Percentiles rank a stretch among this genome's conserved stretches.
phyloP scores from a whole-genome alignment of 2,113 vertebrate species.

The Erpornis zantholeuca region DNA sequence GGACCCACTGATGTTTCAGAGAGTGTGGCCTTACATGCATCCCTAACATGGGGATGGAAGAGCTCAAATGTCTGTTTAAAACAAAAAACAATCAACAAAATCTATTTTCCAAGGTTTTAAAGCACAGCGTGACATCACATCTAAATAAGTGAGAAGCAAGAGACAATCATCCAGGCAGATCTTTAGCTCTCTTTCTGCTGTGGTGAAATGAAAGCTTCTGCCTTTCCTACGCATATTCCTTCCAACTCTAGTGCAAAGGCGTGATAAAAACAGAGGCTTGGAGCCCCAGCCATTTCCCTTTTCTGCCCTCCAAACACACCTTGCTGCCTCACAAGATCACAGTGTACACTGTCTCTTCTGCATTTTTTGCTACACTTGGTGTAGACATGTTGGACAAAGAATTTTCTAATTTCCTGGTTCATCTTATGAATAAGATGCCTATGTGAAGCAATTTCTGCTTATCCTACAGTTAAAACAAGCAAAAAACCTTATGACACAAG shows the following conservation, averaged over 20 bases:
- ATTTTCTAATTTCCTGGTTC: neutral
- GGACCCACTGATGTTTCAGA: neutral
- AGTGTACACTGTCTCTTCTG: rapidly evolving
- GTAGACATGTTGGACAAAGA: neutral
- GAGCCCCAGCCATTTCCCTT: neutral
- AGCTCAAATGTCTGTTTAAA: neutral
- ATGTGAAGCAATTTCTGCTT: neutral
- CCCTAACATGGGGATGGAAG: neutral
- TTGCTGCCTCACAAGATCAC: rapidly evolving
- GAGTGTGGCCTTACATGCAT: neutral
- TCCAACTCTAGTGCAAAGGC: neutral
- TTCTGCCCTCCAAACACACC: neutral
- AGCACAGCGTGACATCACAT: neutral
- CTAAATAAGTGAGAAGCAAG: neutral
- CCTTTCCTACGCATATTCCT: neutral
- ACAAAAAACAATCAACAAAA: neutral
- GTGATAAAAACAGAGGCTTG: neutral
- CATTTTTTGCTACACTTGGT: neutral
- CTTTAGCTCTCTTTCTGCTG: neutral
- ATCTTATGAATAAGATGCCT: neutral
- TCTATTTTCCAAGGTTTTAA: neutral
- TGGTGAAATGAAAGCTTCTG: neutral
- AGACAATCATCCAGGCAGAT: neutral
- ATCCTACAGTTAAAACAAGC: neutral
- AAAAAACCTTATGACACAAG: neutral